Evolutionary conservation across 2,888 invertebrate species (phyloP).

Genomic region (Polymixis flavicincta): DNA sequence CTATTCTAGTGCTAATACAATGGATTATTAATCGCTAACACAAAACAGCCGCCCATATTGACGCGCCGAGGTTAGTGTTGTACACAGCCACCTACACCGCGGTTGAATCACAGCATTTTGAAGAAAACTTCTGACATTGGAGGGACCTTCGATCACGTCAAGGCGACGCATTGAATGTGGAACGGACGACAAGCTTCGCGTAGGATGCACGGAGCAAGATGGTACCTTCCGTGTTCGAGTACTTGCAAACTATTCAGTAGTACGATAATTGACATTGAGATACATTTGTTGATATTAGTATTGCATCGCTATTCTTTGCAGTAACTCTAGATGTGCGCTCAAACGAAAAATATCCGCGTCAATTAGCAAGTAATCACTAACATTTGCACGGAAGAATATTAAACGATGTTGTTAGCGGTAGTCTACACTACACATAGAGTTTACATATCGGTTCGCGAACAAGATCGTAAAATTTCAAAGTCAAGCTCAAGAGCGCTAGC

Average conservation of each 20-base stretch:
- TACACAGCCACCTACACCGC: slow-evolving; percentile 55
- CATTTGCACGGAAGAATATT: slow-evolving; percentile 26
- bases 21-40: slow-evolving; percentile 53
- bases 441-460: slow-evolving; percentile 1
- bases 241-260: neutral
- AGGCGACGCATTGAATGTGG: slow-evolving; percentile 68
- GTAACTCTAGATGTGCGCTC: neutral
- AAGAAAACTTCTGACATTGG: slow-evolving; percentile 59
- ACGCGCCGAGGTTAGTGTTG: slow-evolving; percentile 55
- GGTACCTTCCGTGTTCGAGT: slow-evolving; percentile 66
- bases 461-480: slow-evolving; percentile 48
- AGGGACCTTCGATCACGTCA: slow-evolving; percentile 66
- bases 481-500: slow-evolving; percentile 59
- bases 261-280: slow-evolving; percentile 50
- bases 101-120: slow-evolving; percentile 63
- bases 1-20: slow-evolving; percentile 59
- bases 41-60: slow-evolving; percentile 54
- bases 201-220: slow-evolving; percentile 52
- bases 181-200: slow-evolving; percentile 55
- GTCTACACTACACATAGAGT: slow-evolving; percentile 2
- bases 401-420: slow-evolving; percentile 9
- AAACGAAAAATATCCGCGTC: slow-evolving; percentile 21
- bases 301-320: slow-evolving; percentile 17
- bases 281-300: slow-evolving; percentile 14
- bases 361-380: slow-evolving; percentile 28